phyloP scores from a whole-genome alignment of 2,797 vertebrate genomes.

The Dicrostonyx torquatus region DNA sequence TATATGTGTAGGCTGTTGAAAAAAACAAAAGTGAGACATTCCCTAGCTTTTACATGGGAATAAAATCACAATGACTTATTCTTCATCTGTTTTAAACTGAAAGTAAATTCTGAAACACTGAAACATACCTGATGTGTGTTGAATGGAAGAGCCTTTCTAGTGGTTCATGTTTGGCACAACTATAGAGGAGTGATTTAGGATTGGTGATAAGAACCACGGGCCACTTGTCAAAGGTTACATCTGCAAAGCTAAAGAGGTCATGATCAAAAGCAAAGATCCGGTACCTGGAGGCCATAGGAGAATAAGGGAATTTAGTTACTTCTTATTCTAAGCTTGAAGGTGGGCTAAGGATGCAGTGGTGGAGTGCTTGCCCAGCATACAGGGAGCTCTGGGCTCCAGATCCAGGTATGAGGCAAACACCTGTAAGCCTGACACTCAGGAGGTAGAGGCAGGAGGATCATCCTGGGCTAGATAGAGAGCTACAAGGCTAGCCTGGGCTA shows the following conservation, averaged over 20 bases:
- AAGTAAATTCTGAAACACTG: constrained; percentile 48
- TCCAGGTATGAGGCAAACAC: not conserved
- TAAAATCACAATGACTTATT: constrained; percentile 14
- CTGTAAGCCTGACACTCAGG: not conserved
- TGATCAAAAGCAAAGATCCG: constrained; percentile 96
- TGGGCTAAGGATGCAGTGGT: not conserved
- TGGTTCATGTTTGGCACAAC: constrained; percentile 92
- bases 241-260: constrained; percentile 96
- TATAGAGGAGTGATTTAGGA: constrained; percentile 95
- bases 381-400: not conserved
- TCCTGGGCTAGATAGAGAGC: not conserved
- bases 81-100: constrained; percentile 33
- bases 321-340: not conserved
- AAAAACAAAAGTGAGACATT: not conserved
- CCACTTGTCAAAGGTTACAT: constrained; percentile 94
- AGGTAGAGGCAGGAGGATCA: not conserved
- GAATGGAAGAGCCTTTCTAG: constrained; percentile 91
- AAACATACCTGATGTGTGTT: constrained; percentile 95
- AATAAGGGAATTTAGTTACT: constrained; percentile 50
- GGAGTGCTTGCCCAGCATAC: not conserved
- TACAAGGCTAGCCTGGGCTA: not conserved
- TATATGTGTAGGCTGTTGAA: constrained; percentile 27
- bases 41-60: constrained; percentile 28
- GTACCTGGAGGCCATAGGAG: constrained; percentile 87
- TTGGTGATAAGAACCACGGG: constrained; percentile 96